phyloP scores from a whole-genome alignment of 2,888 invertebrate genomes.

The Escarpia spicata region DNA sequence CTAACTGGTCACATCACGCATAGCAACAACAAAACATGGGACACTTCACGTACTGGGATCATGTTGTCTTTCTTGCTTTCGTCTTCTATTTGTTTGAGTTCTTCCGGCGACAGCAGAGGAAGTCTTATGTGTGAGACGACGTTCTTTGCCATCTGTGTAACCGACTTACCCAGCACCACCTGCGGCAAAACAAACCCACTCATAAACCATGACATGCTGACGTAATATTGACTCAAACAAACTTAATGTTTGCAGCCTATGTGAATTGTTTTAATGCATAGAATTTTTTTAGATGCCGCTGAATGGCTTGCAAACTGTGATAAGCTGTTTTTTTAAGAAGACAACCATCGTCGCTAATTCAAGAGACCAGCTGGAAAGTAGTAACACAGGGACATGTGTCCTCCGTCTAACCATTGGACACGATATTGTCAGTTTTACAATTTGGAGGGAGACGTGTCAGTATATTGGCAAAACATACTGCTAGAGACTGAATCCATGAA shows the following conservation, averaged over 20 bases:
- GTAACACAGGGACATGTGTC: too few species aligned
- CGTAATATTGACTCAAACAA: neutral
- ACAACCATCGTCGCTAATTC: too few species aligned
- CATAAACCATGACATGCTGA: neutral
- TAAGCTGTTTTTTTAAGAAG: too few species aligned
- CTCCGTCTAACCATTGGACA: too few species aligned
- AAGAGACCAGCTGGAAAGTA: too few species aligned
- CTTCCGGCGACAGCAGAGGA: constrained; percentile 56
- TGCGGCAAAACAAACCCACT: constrained; percentile 33
- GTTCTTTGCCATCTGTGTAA: constrained; percentile 50
- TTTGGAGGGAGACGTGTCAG: too few species aligned
- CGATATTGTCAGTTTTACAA: too few species aligned
- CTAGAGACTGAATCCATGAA: too few species aligned
- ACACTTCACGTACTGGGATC: constrained; percentile 51
- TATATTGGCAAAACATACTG: too few species aligned
- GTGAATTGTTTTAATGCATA: neutral
- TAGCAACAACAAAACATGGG: neutral
- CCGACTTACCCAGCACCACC: constrained; percentile 54
- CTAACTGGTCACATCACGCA: neutral
- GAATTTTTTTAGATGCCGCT: neutral
- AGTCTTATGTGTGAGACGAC: constrained; percentile 53
- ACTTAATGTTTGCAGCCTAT: neutral
- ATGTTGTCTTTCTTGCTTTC: constrained; percentile 58
- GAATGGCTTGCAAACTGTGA: neutral
- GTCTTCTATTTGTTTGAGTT: constrained; percentile 55